These are phyloP conservation scores for Channa argus DNA, from an alignment of 2,113 vertebrate genomes.

Conservation along the genomic window DNA sequence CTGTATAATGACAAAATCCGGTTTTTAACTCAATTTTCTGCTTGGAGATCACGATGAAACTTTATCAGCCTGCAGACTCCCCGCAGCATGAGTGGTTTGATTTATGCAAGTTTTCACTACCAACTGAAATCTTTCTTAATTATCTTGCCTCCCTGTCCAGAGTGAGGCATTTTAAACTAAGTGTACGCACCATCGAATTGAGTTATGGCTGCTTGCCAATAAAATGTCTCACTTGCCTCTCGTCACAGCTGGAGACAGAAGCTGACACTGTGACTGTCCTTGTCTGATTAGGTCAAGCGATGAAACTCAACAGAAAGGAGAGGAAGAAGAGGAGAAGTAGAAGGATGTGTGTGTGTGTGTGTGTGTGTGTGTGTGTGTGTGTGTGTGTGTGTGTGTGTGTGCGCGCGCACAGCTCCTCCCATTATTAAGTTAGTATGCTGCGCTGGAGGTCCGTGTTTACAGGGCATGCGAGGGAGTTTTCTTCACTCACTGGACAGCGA, in stretches of 20 bases:
- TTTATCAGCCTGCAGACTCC: neutral
- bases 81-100: too few species aligned
- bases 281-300: conserved; percentile 80
- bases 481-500: conserved; percentile 81
- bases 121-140: conserved; percentile 3
- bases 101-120: neutral
- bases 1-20: neutral
- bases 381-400: conserved; percentile 65
- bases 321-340: conserved; percentile 38
- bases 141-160: conserved; percentile 23
- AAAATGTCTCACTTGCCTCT: conserved; percentile 8
- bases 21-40: too few species aligned
- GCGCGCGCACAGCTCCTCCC: conserved; percentile 79
- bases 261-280: conserved; percentile 82
- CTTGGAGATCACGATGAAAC: neutral
- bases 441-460: conserved; percentile 84
- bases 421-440: conserved; percentile 84
- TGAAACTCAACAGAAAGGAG: conserved; percentile 63
- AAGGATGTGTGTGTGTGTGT: conserved; percentile 54
- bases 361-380: conserved; percentile 61
- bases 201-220: conserved; percentile 59
- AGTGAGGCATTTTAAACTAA: conserved; percentile 39
- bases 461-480: conserved; percentile 72
- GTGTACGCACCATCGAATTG: conserved; percentile 54
- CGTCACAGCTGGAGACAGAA: conserved; percentile 63